Evolutionary conservation across 2,888 invertebrate genomes (phyloP).

Genomic region (Xestoiulus laeticollis): DNA sequence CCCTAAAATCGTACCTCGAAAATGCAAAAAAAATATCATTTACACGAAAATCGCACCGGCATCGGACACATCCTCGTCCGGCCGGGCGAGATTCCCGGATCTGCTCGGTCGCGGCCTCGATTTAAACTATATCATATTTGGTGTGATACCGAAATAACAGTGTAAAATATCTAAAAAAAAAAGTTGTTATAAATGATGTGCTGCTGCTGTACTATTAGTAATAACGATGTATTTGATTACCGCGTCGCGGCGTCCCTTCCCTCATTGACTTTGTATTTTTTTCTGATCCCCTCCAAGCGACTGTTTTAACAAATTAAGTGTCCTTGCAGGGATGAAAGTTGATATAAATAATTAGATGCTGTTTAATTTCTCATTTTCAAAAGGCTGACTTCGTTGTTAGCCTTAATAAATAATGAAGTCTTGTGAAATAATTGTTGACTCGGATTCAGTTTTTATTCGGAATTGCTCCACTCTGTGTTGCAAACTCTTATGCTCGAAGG

Average conservation of each 20-base stretch:
- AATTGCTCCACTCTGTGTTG: no score
- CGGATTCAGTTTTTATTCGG: no score
- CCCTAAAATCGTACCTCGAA: not conserved
- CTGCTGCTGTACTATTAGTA: conserved; percentile 16
- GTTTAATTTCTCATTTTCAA: conserved; percentile 45
- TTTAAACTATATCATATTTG: conserved; percentile 30
- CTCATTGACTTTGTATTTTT: conserved; percentile 4
- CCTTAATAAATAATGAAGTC: conserved; percentile 41
- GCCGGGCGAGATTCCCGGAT: not conserved
- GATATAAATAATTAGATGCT: conserved; percentile 43
- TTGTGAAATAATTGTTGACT: not conserved
- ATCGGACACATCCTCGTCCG: not conserved
- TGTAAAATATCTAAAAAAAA: not conserved
- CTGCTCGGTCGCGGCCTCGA: not conserved
- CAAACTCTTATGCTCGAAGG: no score
- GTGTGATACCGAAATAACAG: conserved; percentile 15
- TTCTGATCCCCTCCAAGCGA: conserved; percentile 17
- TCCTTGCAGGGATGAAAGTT: conserved; percentile 36
- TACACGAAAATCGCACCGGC: not conserved
- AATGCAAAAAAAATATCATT: conserved; percentile 22
- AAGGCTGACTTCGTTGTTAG: conserved; percentile 43
- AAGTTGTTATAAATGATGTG: conserved; percentile 3
- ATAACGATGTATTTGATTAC: not conserved
- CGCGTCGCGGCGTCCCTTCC: not conserved
- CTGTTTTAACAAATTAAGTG: conserved; percentile 16